Evolutionary conservation across 2,888 invertebrate species (phyloP), one percentile per base, ranked within the genome.

Genomic region (Pristionchus japonicus): DNA sequence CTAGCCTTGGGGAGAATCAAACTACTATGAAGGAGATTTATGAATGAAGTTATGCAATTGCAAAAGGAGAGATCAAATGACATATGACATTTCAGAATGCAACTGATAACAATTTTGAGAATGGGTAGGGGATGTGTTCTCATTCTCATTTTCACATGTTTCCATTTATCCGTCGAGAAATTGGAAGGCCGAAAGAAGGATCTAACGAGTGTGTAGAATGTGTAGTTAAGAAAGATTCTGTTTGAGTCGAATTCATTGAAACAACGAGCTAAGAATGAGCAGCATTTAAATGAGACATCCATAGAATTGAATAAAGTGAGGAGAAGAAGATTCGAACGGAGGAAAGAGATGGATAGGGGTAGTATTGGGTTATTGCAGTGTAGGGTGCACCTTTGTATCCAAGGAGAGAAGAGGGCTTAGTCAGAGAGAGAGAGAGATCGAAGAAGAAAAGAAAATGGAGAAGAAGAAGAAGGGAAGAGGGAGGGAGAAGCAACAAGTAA

Each of bases 361-460:
- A 64, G 64, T 64, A 31, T 31, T 64, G 31, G 64, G 64, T 27
- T 64, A 64, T 64, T 64, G 64, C 31, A 15, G 64, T 13, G 64
- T 31, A n/a, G n/a, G 61, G 64, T 64, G 64, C 64, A 64, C 64
- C 27, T 15, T 64, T 64, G 64, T 64, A 64, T 64, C 64, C 64
- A 64, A 31, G 64, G 64, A 17, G 52, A 52, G 64, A 31, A 17
- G 52, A 52, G 52, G 17, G 52, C 52, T 52, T 52, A 64, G 64
- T 64, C 64, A 64, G 64, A 64, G 64, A 64, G 64, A 64, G 31
- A 64, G 64, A 64, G 64, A 64, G 64, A 64, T 64, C 64, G 64
- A 31, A 64, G 64, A 64, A 64, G 31, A 31, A 17, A 64, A 31
- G 27, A 27, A 61, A 23, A 27, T 17, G 23, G n/a, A n/a, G 57